phyloP scores from a whole-genome alignment of 2,113 vertebrate species.

The Lasiurus borealis region DNA sequence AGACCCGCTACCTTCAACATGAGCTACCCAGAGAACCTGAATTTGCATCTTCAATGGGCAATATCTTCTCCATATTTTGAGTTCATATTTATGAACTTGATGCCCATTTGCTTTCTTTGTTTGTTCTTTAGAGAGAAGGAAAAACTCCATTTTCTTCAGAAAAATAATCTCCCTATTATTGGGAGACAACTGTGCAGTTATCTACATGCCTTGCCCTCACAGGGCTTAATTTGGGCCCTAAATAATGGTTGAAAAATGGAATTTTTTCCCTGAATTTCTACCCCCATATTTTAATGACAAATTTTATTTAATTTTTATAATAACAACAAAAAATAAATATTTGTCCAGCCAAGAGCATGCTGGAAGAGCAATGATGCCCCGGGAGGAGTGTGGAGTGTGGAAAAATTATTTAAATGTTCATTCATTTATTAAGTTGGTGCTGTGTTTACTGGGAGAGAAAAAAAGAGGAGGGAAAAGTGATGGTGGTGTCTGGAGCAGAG shows the following conservation, averaged over 20 bases:
- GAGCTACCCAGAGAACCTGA: neutral
- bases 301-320: slow-evolving; percentile 2
- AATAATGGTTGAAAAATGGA: neutral
- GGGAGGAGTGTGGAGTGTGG: neutral
- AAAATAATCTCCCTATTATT: neutral
- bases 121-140: neutral
- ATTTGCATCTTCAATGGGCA: neutral
- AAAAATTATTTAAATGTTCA: neutral
- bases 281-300: neutral
- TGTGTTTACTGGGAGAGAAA: neutral
- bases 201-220: neutral
- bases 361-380: neutral
- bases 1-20: neutral
- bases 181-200: neutral
- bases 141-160: slow-evolving; percentile 31
- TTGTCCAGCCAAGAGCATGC: neutral
- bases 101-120: neutral
- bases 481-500: neutral
- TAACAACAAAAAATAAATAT: neutral
- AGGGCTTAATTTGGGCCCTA: neutral
- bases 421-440: neutral
- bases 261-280: neutral
- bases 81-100: neutral
- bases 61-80: neutral
- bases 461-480: neutral